A percentile compares a stretch with the other conserved stretches of the same genome.
Evolutionary conservation across 2,888 invertebrate species (phyloP).

Genomic region (Eurois occulta): DNA sequence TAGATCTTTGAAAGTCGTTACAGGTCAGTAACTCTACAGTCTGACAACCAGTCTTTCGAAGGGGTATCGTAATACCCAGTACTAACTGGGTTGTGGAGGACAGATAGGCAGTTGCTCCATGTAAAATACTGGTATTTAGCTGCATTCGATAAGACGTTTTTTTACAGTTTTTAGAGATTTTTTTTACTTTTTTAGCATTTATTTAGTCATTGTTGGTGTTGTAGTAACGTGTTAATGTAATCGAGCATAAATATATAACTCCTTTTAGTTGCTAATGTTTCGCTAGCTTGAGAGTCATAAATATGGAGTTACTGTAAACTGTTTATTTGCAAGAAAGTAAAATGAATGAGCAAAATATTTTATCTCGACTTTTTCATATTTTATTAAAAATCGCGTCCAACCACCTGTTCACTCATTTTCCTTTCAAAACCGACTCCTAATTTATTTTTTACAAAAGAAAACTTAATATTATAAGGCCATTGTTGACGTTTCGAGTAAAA

Average conservation of each 20-base stretch:
- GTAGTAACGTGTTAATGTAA: neutral
- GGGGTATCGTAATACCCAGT: too few relatives aligned
- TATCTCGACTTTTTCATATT: neutral
- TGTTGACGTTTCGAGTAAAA: neutral
- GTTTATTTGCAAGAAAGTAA: slow-evolving; percentile 4
- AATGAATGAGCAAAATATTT: slow-evolving; percentile 9
- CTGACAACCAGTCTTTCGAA: too few relatives aligned
- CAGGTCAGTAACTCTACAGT: too few relatives aligned
- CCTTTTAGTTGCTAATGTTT: slow-evolving; percentile 11
- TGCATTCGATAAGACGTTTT: neutral
- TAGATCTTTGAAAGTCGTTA: too few relatives aligned
- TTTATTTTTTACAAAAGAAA: neutral
- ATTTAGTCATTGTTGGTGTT: neutral
- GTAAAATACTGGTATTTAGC: neutral
- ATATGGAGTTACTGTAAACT: slow-evolving; percentile 3
- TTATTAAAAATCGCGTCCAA: slow-evolving; percentile 25
- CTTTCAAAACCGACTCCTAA: neutral
- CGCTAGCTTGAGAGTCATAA: neutral
- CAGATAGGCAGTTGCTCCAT: too few relatives aligned
- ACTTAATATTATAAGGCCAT: neutral
- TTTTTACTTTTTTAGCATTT: neutral
- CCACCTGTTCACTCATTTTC: slow-evolving; percentile 42
- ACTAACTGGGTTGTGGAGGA: too few relatives aligned
- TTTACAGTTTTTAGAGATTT: too few relatives aligned
- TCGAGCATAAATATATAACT: neutral